A percentile compares a stretch with the other conserved stretches of the same genome.
phyloP scores from a whole-genome alignment of 2,113 vertebrate species.

The Hippotragus niger region DNA sequence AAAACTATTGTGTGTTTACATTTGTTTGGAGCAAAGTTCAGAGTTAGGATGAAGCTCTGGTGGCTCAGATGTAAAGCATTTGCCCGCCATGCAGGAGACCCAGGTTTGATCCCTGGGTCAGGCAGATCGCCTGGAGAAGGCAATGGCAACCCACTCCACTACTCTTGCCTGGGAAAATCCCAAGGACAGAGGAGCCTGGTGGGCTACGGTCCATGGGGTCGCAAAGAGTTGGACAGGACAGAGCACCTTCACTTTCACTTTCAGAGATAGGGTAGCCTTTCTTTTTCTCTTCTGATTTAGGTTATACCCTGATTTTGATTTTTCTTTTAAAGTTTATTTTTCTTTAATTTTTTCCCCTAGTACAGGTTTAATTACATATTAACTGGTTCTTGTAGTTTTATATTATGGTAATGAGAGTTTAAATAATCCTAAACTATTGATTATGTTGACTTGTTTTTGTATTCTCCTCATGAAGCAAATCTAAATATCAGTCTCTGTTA shows the following conservation, averaged over 20 bases:
- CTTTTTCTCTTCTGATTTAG: not conserved
- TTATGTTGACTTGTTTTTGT: constrained; percentile 14
- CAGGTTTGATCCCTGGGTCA: not conserved
- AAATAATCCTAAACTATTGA: not conserved
- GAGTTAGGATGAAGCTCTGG: not conserved
- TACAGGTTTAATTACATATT: not conserved
- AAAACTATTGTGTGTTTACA: not conserved
- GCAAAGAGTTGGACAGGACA: not conserved
- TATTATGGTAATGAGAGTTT: not conserved
- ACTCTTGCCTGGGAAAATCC: not conserved
- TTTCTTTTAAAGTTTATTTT: not conserved
- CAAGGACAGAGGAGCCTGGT: not conserved
- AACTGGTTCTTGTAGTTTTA: not conserved
- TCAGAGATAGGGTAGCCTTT: not conserved
- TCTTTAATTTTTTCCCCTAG: not conserved
- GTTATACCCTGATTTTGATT: not conserved
- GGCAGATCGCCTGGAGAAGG: not conserved
- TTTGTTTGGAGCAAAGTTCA: not conserved
- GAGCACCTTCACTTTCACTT: not conserved
- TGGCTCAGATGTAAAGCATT: accelerated
- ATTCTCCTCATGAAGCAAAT: not conserved
- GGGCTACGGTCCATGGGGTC: accelerated
- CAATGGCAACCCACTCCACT: not conserved
- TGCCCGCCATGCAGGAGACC: not conserved
- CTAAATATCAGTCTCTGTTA: not conserved